Percentiles rank a stretch among this genome's conserved stretches.
Evolutionary conservation across 1,140 invertebrate genomes (phyloP).

Genomic region (Tetramorium simillimum): DNA sequence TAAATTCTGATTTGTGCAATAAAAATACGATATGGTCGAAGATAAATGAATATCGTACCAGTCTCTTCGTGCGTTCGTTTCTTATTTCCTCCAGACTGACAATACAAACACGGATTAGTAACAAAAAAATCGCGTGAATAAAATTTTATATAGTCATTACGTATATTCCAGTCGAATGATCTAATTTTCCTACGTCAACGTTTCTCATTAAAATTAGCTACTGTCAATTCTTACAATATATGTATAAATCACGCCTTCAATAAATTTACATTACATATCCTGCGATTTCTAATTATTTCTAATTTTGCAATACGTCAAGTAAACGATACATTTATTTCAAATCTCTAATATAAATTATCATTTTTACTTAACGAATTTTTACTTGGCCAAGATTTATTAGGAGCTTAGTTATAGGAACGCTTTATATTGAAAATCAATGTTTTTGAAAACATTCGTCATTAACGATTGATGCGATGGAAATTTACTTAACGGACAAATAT

Average conservation of each 20-base stretch:
- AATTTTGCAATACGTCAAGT: neutral
- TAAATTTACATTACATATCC: neutral
- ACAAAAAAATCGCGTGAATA: neutral
- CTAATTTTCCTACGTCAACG: too few species aligned
- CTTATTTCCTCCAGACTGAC: neutral
- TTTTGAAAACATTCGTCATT: neutral
- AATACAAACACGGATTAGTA: neutral
- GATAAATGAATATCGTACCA: neutral
- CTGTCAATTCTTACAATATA: neutral
- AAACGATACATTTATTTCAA: neutral
- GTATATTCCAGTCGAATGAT: neutral
- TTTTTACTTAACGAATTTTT: neutral
- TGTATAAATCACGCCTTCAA: neutral
- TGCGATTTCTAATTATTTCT: neutral
- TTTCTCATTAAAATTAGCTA: neutral
- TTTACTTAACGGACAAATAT: neutral
- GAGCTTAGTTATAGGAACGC: neutral
- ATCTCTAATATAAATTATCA: neutral
- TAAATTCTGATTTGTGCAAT: slow-evolving; percentile 35
- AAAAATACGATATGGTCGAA: neutral
- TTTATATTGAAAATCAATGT: neutral
- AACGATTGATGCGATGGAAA: neutral
- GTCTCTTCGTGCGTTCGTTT: neutral
- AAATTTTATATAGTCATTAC: slow-evolving; percentile 16
- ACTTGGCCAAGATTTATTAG: neutral